phyloP scores from a whole-genome alignment of 2,797 vertebrate genomes.

The Hippopotamyrus pictus region DNA sequence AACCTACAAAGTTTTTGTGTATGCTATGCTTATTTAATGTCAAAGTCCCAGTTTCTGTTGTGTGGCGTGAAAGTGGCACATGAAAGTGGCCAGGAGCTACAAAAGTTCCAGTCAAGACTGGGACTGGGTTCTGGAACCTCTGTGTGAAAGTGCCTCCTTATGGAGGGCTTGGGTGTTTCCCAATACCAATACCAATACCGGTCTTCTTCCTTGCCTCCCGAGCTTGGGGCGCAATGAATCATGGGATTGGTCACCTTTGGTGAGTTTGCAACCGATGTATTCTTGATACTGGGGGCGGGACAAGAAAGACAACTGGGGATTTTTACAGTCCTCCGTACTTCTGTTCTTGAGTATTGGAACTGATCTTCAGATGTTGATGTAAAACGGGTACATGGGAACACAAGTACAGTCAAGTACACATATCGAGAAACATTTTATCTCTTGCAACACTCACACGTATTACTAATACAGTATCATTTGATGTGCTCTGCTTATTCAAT shows the following conservation, averaged over 20 bases:
- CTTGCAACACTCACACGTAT: background rate
- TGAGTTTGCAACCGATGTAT: background rate
- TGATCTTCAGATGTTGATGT: background rate
- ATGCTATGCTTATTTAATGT: too few species aligned
- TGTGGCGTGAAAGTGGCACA: too few species aligned
- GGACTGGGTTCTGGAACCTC: background rate
- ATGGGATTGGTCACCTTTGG: too few species aligned
- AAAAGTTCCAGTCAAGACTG: background rate
- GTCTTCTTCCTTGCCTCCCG: background rate
- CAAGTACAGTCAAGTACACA: background rate
- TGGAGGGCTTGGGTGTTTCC: background rate
- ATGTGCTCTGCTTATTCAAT: background rate
- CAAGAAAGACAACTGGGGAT: background rate
- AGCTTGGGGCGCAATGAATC: too few species aligned
- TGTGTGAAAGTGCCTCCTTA: background rate
- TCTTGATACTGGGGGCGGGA: background rate
- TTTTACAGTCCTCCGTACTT: background rate
- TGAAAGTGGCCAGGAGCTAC: too few species aligned
- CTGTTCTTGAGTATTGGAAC: background rate
- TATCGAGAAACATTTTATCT: background rate
- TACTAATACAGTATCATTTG: background rate
- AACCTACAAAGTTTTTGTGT: too few species aligned
- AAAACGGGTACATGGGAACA: background rate
- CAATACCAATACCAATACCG: background rate
- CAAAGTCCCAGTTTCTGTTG: too few species aligned